A percentile compares a stretch with the other conserved stretches of the same genome.
Conservation (phyloP, 2,113 vertebrate species). For the Ariopsis seemanni region DNA sequence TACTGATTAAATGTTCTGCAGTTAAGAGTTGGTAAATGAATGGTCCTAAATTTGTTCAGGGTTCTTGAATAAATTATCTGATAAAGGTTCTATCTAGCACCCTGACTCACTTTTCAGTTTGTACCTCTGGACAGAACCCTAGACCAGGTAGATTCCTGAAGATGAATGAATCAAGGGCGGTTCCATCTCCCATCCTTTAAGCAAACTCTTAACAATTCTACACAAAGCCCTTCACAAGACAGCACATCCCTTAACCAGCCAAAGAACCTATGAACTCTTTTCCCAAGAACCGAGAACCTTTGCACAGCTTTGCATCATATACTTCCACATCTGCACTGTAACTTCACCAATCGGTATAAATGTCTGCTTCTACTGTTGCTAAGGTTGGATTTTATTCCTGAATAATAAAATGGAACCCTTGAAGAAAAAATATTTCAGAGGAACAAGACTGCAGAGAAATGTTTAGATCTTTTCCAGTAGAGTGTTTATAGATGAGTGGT, state of each 20-base stretch:
- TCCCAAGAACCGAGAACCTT: neutral
- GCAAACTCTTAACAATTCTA: neutral
- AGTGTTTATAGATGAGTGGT: slow-evolving; percentile 50
- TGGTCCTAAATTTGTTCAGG: neutral
- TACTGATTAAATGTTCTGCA: neutral
- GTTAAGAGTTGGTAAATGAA: slow-evolving; percentile 50
- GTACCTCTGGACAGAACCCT: neutral
- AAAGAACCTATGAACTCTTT: neutral
- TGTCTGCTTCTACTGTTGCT: neutral
- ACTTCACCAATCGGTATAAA: neutral
- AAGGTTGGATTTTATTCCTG: neutral
- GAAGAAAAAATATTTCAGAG: neutral
- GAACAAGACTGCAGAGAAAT: neutral
- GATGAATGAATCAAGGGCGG: neutral
- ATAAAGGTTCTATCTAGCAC: neutral
- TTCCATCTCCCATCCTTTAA: neutral
- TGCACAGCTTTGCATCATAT: neutral
- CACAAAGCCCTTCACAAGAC: neutral
- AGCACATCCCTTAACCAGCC: neutral
- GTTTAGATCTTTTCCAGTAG: neutral
- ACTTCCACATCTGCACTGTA: neutral
- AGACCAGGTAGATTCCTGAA: neutral
- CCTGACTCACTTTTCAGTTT: neutral
- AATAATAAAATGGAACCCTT: neutral
- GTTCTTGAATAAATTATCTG: slow-evolving; percentile 46